Evolutionary conservation across 2,888 invertebrate genomes (phyloP), one percentile per base, ranked within the genome.

Genomic region (Drepana falcataria): DNA sequence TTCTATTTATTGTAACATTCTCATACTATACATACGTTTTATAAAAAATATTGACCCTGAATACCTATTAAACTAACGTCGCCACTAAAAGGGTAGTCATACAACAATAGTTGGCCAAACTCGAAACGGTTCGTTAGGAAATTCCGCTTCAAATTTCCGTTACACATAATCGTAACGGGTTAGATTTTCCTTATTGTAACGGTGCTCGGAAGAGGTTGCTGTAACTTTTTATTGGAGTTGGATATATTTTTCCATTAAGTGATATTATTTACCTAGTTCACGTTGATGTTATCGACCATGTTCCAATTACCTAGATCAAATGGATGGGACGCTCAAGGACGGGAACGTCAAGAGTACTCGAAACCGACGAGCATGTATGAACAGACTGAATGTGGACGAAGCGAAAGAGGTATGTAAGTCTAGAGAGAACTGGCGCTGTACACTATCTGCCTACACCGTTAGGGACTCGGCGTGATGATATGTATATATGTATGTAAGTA

Each of bases 1-100:
- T 61, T 51, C 59, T 73, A 72, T 74, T 74, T 77, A 77, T 70
- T 71, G 73, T 75, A 74, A 72, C 74, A 68, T 65, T 64, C 65
- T 72, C 71, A 68, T 69, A 49, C 40, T 40, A 7, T 41, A 51
- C 21, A 21, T 21, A 21, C 21, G 21, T 21, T 21, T 21, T 21
- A 21, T 21, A 21, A 21, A 21, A 21, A 21, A 1, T 21, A 21
- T 21, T 21, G 21, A 21, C 21, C 21, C 21, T 21, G 21, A 21
- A 21, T 51, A 4, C 41, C 49, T 40, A 40, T 49, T 49, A 49
- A 49, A 6, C 33, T 33, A 33, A 49, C 21, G 37, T 2, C 40
- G 40, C 34, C 37, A 5, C 40, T 49, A 7, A 49, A 41, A 49
- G 40, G 49, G 49, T 49, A 6, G 40, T 51, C 40, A 7, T 51